phyloP scores from a whole-genome alignment of 2,797 vertebrate species.

The Coregonus ussuriensis region DNA sequence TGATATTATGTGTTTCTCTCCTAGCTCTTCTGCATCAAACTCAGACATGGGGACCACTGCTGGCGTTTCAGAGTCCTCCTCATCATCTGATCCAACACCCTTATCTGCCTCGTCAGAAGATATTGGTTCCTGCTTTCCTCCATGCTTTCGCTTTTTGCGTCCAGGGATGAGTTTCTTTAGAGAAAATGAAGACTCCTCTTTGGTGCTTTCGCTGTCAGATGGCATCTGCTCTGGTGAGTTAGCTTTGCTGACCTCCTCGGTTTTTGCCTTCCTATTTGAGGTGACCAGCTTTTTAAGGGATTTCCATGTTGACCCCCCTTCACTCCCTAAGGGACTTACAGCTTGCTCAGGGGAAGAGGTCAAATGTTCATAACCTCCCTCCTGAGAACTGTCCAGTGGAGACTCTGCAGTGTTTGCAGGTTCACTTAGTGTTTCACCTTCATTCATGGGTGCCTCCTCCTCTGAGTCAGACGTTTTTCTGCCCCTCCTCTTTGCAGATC shows the following conservation, averaged over 20 bases:
- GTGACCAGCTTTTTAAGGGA: constrained; percentile 91
- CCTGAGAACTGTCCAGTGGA: constrained; percentile 68
- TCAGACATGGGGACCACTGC: constrained; percentile 91
- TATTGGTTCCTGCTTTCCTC: constrained; percentile 77
- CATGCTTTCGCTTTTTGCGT: constrained; percentile 82
- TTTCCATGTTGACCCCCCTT: constrained; percentile 90
- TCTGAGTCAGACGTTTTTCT: constrained; percentile 87
- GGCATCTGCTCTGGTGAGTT: constrained; percentile 69
- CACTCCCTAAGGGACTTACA: constrained; percentile 80
- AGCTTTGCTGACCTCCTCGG: constrained; percentile 73
- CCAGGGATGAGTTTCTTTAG: constrained; percentile 88
- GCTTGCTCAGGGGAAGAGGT: constrained; percentile 78
- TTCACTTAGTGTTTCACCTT: constrained; percentile 56
- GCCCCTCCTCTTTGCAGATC: constrained; percentile 87
- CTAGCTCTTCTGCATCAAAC: constrained; percentile 81
- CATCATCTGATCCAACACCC: constrained; percentile 72
- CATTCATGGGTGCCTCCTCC: constrained; percentile 68
- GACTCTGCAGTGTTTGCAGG: constrained; percentile 48
- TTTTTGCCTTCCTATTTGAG: constrained; percentile 83
- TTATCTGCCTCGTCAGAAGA: constrained; percentile 74
- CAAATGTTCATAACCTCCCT: constrained; percentile 73
- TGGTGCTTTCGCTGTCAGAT: constrained; percentile 79
- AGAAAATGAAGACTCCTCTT: constrained; percentile 85
- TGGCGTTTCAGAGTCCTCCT: constrained; percentile 89
- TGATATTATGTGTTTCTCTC: constrained; percentile 62